Evolutionary conservation across 1,140 invertebrate species (phyloP), one percentile per base, ranked within the genome.

Genomic region (Andricus grossulariae): DNA sequence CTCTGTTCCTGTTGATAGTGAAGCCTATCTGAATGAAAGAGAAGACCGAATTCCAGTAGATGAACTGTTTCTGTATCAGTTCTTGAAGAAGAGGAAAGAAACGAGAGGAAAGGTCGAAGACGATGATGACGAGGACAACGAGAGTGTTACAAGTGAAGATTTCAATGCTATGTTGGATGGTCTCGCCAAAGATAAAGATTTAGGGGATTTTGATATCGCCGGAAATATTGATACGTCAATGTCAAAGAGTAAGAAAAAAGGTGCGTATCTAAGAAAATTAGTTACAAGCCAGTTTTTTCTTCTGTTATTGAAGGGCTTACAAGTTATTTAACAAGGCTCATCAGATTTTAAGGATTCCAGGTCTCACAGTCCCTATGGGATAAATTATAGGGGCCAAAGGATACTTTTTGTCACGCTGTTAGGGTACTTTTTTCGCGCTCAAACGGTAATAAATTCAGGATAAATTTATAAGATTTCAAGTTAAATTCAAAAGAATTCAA

Each of bases 81-180:
- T 92, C 92, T 91, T 93, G 32, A 86, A 81, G 57, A 85, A 72
- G 73, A 82, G 72, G 80, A 91, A 75, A 79, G 85, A 87, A 71
- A 72, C 71, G 66, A 86, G 80, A 72, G 79, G 57, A 51, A 72
- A 79, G 77, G 51, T 83, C 71, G 89, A 90, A 51, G 91, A 92
- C 55, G 92, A 92, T 1, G 92, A 93, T 50, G 93, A 94, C 80
- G 94, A 95, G 84, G 96, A 97, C 87, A 91, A 93, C 50, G 96
- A 96, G 55, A 97, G 96, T 84, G 95, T 98, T 3, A 95, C 94
- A 79, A 97, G 97, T 87, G 96, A 97, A 75, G 97, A 98, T 87
- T 98, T 99, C 90, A 95, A 96, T 78, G 93, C 94, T n/a, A 95
- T 97, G 91, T 89, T 97, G 50, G 94, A 95, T 84, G 92, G 90